phyloP scores from a whole-genome alignment of 2,113 vertebrate genomes.

The Indicator indicator region DNA sequence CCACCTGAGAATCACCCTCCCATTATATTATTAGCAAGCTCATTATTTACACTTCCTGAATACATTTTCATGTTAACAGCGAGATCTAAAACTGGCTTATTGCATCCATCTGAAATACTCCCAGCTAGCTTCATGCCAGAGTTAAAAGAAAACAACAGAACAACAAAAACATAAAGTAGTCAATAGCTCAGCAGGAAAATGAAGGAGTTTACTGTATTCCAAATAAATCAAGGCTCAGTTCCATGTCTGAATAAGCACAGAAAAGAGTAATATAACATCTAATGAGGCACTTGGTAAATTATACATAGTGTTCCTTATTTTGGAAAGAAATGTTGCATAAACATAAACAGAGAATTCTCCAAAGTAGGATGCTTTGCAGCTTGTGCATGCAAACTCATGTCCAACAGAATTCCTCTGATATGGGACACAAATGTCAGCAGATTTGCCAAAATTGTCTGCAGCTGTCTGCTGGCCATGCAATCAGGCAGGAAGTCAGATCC shows the following conservation, averaged over 20 bases:
- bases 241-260: not conserved
- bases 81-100: not conserved
- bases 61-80: not conserved
- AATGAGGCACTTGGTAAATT: not conserved
- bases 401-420: not conserved
- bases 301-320: not conserved
- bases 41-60: conserved; percentile 30
- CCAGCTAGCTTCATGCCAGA: not conserved
- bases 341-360: not conserved
- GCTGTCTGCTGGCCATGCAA: conserved; percentile 19
- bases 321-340: conserved; percentile 5
- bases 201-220: not conserved
- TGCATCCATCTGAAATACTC: not conserved
- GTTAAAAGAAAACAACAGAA: not conserved
- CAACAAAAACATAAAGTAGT: not conserved
- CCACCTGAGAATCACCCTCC: conserved; percentile 4
- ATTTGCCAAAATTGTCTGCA: conserved; percentile 31
- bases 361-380: not conserved
- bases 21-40: not conserved
- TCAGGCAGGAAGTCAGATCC: not conserved
- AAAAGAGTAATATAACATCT: not conserved
- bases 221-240: not conserved
- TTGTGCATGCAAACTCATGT: not conserved
- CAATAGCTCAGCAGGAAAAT: not conserved
- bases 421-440: not conserved